Evolutionary conservation across 2,113 vertebrate genomes (phyloP).

Genomic region (Pantherophis guttatus): DNA sequence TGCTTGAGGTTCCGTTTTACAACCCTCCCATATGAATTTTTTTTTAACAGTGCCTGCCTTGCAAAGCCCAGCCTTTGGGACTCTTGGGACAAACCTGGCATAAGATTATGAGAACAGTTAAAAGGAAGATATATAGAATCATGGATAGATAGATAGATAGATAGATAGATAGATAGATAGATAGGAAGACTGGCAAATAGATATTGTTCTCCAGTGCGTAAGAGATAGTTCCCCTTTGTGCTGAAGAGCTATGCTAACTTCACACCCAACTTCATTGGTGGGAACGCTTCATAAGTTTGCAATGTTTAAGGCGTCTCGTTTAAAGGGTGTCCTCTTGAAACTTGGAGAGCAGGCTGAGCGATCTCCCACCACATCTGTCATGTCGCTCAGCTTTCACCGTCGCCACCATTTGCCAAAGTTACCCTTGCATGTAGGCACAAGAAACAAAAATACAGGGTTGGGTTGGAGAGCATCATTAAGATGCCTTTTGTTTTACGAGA

Average conservation of each 20-base stretch:
- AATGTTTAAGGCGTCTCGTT: neutral
- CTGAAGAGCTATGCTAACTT: neutral
- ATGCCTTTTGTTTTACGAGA: neutral
- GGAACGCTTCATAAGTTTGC: neutral
- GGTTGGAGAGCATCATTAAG: neutral
- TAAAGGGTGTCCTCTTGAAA: neutral
- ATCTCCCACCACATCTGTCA: neutral
- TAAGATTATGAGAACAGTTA: neutral
- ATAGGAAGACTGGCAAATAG: neutral
- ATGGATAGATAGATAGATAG: neutral
- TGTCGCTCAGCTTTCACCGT: too few species aligned
- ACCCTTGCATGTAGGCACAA: neutral
- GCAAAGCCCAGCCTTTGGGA: neutral
- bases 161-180: neutral
- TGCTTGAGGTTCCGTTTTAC: neutral
- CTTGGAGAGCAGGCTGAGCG: neutral
- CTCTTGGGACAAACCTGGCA: neutral
- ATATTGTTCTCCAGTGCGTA: neutral
- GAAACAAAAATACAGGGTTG: neutral
- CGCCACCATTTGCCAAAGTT: neutral
- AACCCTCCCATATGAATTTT: neutral
- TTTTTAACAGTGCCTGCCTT: neutral
- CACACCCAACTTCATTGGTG: neutral
- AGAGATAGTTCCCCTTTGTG: neutral
- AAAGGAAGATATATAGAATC: neutral